phyloP scores from a whole-genome alignment of 2,888 invertebrate species.

The Oxytorus armatus region DNA sequence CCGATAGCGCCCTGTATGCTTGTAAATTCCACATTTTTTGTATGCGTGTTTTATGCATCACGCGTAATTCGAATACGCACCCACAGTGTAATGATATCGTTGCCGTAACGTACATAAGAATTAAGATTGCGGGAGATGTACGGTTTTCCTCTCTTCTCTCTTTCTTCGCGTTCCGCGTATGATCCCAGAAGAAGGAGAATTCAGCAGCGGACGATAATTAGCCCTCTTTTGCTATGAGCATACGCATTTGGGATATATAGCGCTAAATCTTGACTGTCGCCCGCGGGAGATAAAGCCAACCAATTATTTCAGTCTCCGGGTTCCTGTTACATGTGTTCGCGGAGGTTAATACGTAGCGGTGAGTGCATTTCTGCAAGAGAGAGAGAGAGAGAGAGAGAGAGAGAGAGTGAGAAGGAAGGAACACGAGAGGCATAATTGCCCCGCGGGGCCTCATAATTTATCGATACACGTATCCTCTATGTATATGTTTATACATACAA shows the following conservation, averaged over 20 bases:
- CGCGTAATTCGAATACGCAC: slow-evolving; percentile 17
- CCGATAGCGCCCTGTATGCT: slow-evolving; percentile 18
- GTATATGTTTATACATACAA: too few species aligned
- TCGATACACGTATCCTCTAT: slow-evolving; percentile 66
- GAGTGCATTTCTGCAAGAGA: slow-evolving; percentile 34
- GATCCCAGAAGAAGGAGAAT: slow-evolving; percentile 58
- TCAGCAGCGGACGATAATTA: slow-evolving; percentile 63
- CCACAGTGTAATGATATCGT: slow-evolving; percentile 48
- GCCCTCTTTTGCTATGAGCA: slow-evolving; percentile 22
- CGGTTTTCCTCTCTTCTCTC: neutral
- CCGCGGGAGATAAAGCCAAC: slow-evolving; percentile 67
- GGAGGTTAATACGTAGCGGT: slow-evolving; percentile 9
- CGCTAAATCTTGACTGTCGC: slow-evolving; percentile 65
- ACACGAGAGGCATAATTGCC: slow-evolving; percentile 61
- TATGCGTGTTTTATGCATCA: slow-evolving; percentile 2
- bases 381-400: neutral
- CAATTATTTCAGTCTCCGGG: slow-evolving; percentile 68
- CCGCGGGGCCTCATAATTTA: slow-evolving; percentile 68
- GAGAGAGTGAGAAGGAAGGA: neutral
- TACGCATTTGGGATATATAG: slow-evolving; percentile 50
- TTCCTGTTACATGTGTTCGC: slow-evolving; percentile 47
- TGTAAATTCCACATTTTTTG: neutral
- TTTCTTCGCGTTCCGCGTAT: slow-evolving; percentile 25
- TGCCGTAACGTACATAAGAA: slow-evolving; percentile 43
- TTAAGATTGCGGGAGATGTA: slow-evolving; percentile 55